phyloP scores from a whole-genome alignment of 2,797 vertebrate genomes.

The Hypotaenidia okinawae region DNA sequence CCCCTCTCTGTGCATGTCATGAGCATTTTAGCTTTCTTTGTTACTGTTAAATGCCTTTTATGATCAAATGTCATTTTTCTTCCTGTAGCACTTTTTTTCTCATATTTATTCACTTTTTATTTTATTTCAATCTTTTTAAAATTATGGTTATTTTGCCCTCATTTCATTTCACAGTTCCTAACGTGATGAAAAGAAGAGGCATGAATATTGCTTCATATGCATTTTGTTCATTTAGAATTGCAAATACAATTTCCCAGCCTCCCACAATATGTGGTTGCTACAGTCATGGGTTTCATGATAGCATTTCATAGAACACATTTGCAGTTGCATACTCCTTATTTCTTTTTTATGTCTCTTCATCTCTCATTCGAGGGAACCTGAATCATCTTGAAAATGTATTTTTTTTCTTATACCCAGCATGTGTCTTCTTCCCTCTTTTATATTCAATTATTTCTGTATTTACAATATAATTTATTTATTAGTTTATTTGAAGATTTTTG shows the following conservation, averaged over 20 bases:
- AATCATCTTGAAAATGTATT: neutral
- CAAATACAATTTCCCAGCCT: slow-evolving; percentile 25
- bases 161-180: slow-evolving; percentile 2
- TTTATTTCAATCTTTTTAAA: neutral
- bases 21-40: neutral
- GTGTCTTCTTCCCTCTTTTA: neutral
- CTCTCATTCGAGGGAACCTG: neutral
- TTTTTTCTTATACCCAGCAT: neutral
- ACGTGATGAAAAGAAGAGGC: neutral
- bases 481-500: neutral
- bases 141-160: neutral
- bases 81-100: neutral
- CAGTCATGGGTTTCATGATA: neutral
- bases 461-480: neutral
- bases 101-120: neutral
- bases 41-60: neutral
- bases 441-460: neutral
- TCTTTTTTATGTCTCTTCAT: neutral
- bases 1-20: neutral
- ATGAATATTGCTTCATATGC: neutral
- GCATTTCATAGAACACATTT: neutral
- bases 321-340: neutral
- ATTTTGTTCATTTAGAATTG: slow-evolving; percentile 25
- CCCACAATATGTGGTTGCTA: neutral
- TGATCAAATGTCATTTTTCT: neutral